Conservation (phyloP, 1,140 invertebrate genomes). For the Elysia chlorotica region DNA sequence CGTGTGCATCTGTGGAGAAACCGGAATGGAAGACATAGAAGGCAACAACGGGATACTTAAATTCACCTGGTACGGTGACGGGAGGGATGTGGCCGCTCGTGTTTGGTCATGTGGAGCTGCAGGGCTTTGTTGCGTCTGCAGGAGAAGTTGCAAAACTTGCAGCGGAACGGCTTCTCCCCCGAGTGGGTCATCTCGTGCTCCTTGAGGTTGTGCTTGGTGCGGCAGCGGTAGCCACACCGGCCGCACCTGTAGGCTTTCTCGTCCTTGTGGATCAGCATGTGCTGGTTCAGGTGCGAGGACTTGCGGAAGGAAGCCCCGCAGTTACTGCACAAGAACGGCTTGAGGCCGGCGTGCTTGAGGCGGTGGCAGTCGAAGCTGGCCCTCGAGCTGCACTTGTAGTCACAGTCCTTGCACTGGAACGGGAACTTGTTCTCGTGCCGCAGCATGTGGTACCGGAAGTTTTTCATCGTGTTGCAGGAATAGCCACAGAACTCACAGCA, state of each 20-base stretch:
- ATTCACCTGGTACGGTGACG: no score
- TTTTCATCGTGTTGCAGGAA: slow-evolving; percentile 21
- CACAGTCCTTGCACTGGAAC: slow-evolving; percentile 11
- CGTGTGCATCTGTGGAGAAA: no score
- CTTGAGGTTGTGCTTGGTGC: slow-evolving; percentile 83
- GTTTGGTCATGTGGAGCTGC: slow-evolving; percentile 10
- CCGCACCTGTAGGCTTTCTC: slow-evolving; percentile 70
- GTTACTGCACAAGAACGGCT: slow-evolving; percentile 5
- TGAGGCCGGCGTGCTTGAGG: slow-evolving; percentile 62
- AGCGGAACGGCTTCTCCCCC: slow-evolving; percentile 19
- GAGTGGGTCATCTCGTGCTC: slow-evolving; percentile 66
- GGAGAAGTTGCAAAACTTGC: slow-evolving; percentile 14
- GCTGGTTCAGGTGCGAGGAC: slow-evolving; percentile 17
- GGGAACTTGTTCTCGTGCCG: slow-evolving; percentile 17
- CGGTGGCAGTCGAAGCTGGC: slow-evolving; percentile 21
- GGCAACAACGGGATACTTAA: no score
- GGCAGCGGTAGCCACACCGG: slow-evolving; percentile 64
- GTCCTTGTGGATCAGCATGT: slow-evolving; percentile 19
- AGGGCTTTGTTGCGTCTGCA: slow-evolving; percentile 15
- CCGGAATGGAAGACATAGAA: no score
- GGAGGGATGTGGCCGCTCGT: no score
- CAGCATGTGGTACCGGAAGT: slow-evolving; percentile 18
- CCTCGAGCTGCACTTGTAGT: slow-evolving; percentile 16
- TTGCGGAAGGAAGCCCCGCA: slow-evolving; percentile 15
- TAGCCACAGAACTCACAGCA: slow-evolving; percentile 21